phyloP scores from a whole-genome alignment of 2,113 vertebrate species.

The Alligator mississippiensis region DNA sequence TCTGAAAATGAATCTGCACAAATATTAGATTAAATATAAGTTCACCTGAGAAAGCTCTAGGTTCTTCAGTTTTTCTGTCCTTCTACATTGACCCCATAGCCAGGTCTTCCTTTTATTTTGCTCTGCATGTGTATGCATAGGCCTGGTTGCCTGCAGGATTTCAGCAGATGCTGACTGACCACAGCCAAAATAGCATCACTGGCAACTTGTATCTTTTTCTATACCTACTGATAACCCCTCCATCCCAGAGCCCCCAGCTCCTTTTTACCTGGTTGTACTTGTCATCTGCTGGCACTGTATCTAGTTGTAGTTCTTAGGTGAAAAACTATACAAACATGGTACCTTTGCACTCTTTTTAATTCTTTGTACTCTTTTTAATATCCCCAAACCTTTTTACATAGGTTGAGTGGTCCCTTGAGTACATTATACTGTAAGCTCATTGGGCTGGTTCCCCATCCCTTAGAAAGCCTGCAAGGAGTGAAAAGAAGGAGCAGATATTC shows the following conservation, averaged over 20 bases:
- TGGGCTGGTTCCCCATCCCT: not conserved
- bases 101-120: not conserved
- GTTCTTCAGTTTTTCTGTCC: not conserved
- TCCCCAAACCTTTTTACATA: not conserved
- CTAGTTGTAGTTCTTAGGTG: not conserved
- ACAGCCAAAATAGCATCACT: not conserved
- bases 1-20: not conserved
- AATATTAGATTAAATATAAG: not conserved
- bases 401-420: fast-evolving
- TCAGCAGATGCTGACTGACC: not conserved
- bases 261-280: not conserved
- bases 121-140: not conserved
- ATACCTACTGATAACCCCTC: not conserved
- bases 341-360: not conserved
- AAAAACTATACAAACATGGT: not conserved
- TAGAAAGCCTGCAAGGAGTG: not conserved
- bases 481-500: not conserved
- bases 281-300: not conserved
- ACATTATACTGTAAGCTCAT: not conserved
- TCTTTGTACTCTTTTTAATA: not conserved
- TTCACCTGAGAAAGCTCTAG: not conserved
- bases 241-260: fast-evolving
- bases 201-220: not conserved
- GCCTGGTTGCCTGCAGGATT: not conserved
- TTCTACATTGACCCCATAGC: not conserved